phyloP scores from a whole-genome alignment of 2,113 vertebrate species.

The Phyllostomus discolor region DNA sequence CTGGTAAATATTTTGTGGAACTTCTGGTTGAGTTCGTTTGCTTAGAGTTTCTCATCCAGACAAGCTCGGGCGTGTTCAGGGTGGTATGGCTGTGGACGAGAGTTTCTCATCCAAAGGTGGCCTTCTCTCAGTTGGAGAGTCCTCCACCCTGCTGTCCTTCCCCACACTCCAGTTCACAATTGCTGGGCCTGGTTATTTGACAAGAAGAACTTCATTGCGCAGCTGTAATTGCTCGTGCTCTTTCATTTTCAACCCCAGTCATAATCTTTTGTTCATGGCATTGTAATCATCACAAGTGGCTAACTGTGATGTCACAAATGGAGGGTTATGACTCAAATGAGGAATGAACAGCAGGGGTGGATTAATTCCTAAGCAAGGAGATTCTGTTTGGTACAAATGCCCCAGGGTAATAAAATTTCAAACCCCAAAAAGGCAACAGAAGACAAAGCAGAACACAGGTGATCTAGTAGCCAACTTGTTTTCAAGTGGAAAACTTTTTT shows the following conservation, averaged over 20 bases:
- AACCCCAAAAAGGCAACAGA: conserved; percentile 38
- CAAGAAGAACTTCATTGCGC: neutral
- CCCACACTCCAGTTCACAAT: neutral
- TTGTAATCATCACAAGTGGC: conserved; percentile 72
- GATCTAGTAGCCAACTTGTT: conserved; percentile 76
- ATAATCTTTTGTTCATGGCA: conserved; percentile 69
- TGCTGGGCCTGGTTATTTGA: neutral
- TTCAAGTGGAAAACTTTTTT: conserved; percentile 70
- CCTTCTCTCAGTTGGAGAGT: neutral
- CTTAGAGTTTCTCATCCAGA: neutral
- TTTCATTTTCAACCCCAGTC: conserved; percentile 34
- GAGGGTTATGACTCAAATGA: conserved; percentile 67
- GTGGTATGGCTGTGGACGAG: no score
- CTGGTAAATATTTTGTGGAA: neutral
- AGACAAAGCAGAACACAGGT: conserved; percentile 71
- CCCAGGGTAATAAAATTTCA: conserved; percentile 70
- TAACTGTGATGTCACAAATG: conserved; percentile 74
- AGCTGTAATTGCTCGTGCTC: neutral
- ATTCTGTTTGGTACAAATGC: conserved; percentile 75
- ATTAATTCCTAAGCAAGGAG: conserved; percentile 74
- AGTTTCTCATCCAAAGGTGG: neutral
- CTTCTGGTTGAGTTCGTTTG: neutral
- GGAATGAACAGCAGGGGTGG: conserved; percentile 61
- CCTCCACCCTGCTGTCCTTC: no score
- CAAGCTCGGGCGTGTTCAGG: no score